phyloP scores from a whole-genome alignment of 1,140 invertebrate species.

The Drosophila obscura region DNA sequence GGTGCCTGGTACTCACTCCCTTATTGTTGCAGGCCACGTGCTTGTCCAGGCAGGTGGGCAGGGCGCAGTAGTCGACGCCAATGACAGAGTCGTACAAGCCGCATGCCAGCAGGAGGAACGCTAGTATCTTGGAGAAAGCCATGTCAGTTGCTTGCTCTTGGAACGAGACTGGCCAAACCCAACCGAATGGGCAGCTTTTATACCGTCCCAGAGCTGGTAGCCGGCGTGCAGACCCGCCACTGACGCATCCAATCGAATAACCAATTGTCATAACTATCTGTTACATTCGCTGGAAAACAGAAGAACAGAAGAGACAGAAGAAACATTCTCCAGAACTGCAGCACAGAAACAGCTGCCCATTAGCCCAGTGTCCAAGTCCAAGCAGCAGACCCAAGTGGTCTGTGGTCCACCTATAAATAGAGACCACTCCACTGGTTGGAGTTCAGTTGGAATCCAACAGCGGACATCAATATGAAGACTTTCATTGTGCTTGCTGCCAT shows the following conservation, averaged over 20 bases:
- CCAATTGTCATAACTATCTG: too few relatives aligned
- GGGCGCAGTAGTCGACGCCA: slow-evolving; percentile 51
- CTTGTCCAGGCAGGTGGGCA: slow-evolving; percentile 64
- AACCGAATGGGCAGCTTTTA: too few relatives aligned
- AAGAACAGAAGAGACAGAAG: not conserved
- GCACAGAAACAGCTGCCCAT: not conserved
- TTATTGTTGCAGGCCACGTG: slow-evolving; percentile 68
- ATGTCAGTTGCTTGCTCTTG: too few relatives aligned
- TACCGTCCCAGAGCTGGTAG: too few relatives aligned
- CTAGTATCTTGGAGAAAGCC: too few relatives aligned
- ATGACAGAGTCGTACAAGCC: too few relatives aligned
- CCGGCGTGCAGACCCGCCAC: too few relatives aligned
- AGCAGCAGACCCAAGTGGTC: not conserved
- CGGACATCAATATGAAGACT: slow-evolving; percentile 8
- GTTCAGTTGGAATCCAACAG: not conserved
- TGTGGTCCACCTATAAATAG: slow-evolving; percentile 6
- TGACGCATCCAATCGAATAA: too few relatives aligned
- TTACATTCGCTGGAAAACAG: too few relatives aligned
- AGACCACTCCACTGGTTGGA: not conserved
- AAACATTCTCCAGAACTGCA: not conserved
- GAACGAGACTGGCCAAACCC: too few relatives aligned
- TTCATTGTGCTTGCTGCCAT: slow-evolving; percentile 1
- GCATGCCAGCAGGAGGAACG: too few relatives aligned
- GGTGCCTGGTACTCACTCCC: slow-evolving; percentile 35
- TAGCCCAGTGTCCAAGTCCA: not conserved